A percentile compares a stretch with the other conserved stretches of the same genome.
These are phyloP conservation scores for Hyperoodon ampullatus DNA, from an alignment of 2,113 vertebrate genomes.

Conservation along the genomic window DNA sequence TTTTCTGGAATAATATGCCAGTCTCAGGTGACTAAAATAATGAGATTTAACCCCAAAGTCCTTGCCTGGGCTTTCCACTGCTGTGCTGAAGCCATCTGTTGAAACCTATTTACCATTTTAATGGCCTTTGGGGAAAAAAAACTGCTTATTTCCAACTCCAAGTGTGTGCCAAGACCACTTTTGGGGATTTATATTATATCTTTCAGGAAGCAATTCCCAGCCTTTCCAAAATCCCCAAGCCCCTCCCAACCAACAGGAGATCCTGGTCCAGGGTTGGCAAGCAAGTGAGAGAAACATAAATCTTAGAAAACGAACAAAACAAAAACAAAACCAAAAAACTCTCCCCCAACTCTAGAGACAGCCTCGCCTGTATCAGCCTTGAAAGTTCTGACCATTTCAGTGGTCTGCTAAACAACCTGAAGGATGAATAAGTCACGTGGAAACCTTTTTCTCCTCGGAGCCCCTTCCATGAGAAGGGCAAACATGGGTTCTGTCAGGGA, in stretches of 20 bases:
- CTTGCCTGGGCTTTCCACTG: slow-evolving; percentile 43
- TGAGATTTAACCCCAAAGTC: slow-evolving; percentile 70
- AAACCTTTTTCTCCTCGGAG: neutral
- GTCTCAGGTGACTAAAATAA: slow-evolving; percentile 66
- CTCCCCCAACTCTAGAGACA: neutral
- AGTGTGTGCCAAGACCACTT: slow-evolving; percentile 53
- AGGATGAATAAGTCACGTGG: fast-evolving
- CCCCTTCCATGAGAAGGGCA: neutral
- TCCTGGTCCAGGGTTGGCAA: neutral
- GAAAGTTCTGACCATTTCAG: neutral
- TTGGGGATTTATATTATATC: slow-evolving; percentile 49
- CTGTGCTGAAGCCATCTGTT: slow-evolving; percentile 69
- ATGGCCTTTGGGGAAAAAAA: slow-evolving; percentile 33
- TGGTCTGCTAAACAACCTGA: neutral
- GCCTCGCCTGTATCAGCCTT: neutral
- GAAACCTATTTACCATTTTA: slow-evolving; percentile 74
- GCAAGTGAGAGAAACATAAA: slow-evolving; percentile 21
- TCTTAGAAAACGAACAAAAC: neutral
- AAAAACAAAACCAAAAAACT: neutral
- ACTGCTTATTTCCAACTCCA: slow-evolving; percentile 56
- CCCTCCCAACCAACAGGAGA: slow-evolving; percentile 7
- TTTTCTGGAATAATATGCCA: slow-evolving; percentile 64
- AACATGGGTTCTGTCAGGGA: neutral
- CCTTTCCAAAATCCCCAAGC: slow-evolving; percentile 47
- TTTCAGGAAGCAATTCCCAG: slow-evolving; percentile 39